Conservation (phyloP, 1,140 invertebrate genomes). For the Mamestra configurata region DNA sequence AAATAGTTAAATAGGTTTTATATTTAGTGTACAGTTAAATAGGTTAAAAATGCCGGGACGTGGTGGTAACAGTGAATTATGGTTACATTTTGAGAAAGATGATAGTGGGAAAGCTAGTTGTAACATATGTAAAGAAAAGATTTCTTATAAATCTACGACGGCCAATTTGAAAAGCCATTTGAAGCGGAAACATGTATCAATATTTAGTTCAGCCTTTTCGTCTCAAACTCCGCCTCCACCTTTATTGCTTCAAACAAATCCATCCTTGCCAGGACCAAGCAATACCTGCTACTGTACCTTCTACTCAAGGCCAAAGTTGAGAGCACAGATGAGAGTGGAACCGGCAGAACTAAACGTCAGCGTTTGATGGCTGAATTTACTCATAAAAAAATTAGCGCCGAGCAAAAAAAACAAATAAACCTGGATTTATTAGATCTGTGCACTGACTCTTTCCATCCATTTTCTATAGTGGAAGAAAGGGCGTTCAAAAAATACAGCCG, state of each 20-base stretch:
- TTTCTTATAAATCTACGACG: constrained; percentile 44
- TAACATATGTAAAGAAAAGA: constrained; percentile 51
- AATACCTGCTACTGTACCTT: constrained; percentile 11
- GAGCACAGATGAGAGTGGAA: constrained; percentile 1
- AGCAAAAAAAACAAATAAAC: constrained; percentile 17
- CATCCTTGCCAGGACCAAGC: constrained; percentile 9
- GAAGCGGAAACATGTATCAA: background rate
- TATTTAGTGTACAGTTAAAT: constrained; percentile 7
- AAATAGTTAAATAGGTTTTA: constrained; percentile 1
- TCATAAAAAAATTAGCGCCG: constrained; percentile 15
- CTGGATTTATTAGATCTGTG: constrained; percentile 6
- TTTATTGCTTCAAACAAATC: too few relatives aligned
- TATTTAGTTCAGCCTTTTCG: background rate
- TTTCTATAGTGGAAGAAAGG: constrained; percentile 50
- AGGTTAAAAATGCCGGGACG: constrained; percentile 39
- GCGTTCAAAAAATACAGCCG: constrained; percentile 50
- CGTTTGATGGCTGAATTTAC: background rate
- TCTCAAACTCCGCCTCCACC: too few relatives aligned
- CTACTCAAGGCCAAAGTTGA: background rate
- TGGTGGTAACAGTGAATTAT: constrained; percentile 40
- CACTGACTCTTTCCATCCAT: constrained; percentile 14
- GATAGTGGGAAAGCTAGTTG: constrained; percentile 46
- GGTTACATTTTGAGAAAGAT: constrained; percentile 51
- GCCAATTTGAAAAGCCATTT: constrained; percentile 51
- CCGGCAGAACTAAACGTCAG: constrained; percentile 18